Percentiles rank a stretch among this genome's conserved stretches.
Evolutionary conservation across 2,888 invertebrate species (phyloP).

Genomic region (Cataglyphis altisquamis): DNA sequence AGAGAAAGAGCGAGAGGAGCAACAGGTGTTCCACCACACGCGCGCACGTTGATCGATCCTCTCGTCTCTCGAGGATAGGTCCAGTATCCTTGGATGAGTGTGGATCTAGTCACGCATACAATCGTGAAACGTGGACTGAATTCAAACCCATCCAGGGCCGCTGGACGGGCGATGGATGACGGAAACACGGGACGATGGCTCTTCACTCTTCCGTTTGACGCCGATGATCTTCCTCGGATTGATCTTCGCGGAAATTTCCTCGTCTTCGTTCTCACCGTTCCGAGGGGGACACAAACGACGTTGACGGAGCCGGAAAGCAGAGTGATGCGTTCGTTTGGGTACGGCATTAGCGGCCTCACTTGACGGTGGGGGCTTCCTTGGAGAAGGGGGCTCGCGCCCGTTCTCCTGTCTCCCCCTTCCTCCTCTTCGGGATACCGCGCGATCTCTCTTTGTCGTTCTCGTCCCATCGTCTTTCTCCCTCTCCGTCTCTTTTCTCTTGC

Average conservation of each 20-base stretch:
- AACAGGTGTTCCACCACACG: constrained; percentile 26
- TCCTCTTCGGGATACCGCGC: background rate
- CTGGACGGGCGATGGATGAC: constrained; percentile 58
- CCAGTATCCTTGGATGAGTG: constrained; percentile 92
- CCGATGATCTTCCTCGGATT: background rate
- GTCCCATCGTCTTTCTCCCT: background rate
- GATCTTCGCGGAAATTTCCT: constrained; percentile 26
- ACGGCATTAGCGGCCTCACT: constrained; percentile 66
- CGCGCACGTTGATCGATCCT: background rate
- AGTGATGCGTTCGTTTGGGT: constrained; percentile 71
- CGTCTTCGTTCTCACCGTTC: constrained; percentile 10
- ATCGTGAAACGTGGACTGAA: constrained; percentile 90
- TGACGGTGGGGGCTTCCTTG: constrained; percentile 55
- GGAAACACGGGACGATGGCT: constrained; percentile 10
- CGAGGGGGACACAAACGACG: constrained; percentile 40
- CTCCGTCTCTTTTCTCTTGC: background rate
- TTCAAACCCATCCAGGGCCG: constrained; percentile 90
- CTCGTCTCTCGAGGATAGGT: constrained; percentile 68
- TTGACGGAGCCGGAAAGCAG: constrained; percentile 61
- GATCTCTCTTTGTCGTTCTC: constrained; percentile 57
- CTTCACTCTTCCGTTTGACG: background rate
- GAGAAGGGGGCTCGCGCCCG: constrained; percentile 55
- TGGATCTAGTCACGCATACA: constrained; percentile 92
- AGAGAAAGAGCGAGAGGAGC: background rate
- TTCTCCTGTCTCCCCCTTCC: constrained; percentile 10